Conservation (phyloP, 2,888 invertebrate species). For the Cerastis rubricosa region DNA sequence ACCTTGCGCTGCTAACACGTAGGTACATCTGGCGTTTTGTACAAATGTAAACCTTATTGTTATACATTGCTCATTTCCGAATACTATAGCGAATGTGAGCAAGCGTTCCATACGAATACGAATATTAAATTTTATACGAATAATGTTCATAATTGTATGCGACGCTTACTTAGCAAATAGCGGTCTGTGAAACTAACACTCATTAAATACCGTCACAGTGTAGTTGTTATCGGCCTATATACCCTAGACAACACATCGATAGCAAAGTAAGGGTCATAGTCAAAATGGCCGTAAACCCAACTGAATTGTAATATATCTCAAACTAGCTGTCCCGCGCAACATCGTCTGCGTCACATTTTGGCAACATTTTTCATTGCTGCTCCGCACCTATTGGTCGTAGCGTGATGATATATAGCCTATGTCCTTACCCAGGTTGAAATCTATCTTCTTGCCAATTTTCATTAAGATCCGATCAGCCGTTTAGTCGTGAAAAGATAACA, state of each 20-base stretch:
- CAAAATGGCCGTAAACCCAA: not conserved
- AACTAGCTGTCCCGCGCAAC: too few species aligned
- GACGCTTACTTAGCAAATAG: not conserved
- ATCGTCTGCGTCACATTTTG: too few species aligned
- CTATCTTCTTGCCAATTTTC: too few species aligned
- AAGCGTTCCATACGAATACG: not conserved
- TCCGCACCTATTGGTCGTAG: too few species aligned
- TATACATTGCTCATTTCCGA: not conserved
- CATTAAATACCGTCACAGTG: constrained; percentile 15
- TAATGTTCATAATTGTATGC: not conserved
- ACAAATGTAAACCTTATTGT: not conserved
- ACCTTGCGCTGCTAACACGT: not conserved
- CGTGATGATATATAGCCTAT: too few species aligned
- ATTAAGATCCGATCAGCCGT: too few species aligned
- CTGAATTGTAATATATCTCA: not conserved
- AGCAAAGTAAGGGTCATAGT: not conserved
- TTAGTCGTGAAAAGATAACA: too few species aligned
- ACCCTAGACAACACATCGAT: not conserved
- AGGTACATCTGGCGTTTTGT: not conserved
- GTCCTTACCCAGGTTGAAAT: too few species aligned
- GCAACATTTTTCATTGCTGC: too few species aligned
- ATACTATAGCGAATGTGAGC: not conserved
- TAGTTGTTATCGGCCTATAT: constrained; percentile 3
- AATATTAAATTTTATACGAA: not conserved
- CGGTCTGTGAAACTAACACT: not conserved